Percentiles rank a stretch among this genome's conserved stretches.
Conservation (phyloP, 2,888 invertebrate genomes). For the Eupithecia dodoneata region DNA sequence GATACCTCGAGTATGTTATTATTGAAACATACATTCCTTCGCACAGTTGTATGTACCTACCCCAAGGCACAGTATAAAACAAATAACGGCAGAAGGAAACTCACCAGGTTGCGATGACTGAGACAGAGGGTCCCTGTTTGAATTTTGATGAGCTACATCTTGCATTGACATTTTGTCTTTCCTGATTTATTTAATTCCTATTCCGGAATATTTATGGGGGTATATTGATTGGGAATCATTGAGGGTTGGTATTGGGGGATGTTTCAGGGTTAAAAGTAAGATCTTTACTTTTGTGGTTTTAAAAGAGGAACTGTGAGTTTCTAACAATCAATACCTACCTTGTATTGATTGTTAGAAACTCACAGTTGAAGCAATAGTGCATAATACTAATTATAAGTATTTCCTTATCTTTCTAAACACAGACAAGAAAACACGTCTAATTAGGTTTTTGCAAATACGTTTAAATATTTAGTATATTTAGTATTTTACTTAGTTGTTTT, state of each 20-base stretch:
- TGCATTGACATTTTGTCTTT: constrained; percentile 58
- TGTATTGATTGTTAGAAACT: not conserved
- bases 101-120: constrained; percentile 41
- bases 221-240: constrained; percentile 31
- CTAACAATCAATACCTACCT: too few relatives aligned
- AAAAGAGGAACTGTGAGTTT: too few relatives aligned
- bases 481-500: too few relatives aligned
- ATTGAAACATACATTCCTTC: not conserved
- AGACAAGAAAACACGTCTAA: not conserved
- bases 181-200: constrained; percentile 69
- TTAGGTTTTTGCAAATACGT: not conserved
- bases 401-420: too few relatives aligned
- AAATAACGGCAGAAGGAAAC: constrained; percentile 26
- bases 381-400: too few relatives aligned
- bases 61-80: constrained; percentile 7
- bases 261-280: not conserved
- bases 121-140: constrained; percentile 53
- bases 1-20: not conserved
- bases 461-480: not conserved
- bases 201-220: constrained; percentile 43
- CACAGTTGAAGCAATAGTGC: not conserved
- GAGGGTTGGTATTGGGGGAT: constrained; percentile 2
- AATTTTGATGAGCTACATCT: constrained; percentile 65
- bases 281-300: not conserved
- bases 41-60: not conserved